These are phyloP conservation scores for Spinus olivaceus DNA, from an alignment of 2,797 vertebrate species.

Conservation along the genomic window DNA sequence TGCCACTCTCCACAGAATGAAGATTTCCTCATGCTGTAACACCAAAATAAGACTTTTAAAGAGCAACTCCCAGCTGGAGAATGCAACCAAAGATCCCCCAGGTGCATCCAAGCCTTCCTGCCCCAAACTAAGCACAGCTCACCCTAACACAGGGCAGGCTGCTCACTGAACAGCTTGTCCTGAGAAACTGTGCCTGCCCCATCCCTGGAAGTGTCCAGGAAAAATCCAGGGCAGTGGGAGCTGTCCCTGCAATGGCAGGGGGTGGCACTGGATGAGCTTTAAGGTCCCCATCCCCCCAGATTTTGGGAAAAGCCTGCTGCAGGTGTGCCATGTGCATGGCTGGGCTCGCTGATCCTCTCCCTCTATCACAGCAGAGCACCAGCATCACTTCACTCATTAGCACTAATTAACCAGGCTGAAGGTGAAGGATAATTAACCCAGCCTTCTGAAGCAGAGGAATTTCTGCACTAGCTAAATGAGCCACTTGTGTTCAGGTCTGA, in stretches of 20 bases:
- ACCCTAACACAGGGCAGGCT: background rate
- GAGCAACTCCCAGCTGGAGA: background rate
- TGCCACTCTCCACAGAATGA: background rate
- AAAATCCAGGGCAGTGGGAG: rapidly evolving
- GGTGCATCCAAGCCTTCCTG: background rate
- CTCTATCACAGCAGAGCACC: background rate
- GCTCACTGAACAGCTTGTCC: rapidly evolving
- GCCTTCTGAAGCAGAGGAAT: background rate
- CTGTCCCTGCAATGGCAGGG: background rate
- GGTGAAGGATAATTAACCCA: background rate
- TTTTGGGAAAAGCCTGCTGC: background rate
- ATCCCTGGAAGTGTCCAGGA: background rate
- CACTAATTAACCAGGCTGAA: background rate
- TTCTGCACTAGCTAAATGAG: background rate
- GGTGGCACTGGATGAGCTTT: background rate
- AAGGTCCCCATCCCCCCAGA: background rate
- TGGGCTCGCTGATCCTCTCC: background rate
- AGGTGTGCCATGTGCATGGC: rapidly evolving
- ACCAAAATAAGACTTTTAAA: background rate
- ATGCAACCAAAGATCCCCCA: background rate
- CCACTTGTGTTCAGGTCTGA: background rate
- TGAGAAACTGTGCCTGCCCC: background rate
- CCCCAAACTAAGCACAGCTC: background rate
- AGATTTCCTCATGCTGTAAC: background rate
- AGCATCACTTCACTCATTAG: background rate